phyloP scores from a whole-genome alignment of 2,113 vertebrate species.

The Mionectes macconnelli region DNA sequence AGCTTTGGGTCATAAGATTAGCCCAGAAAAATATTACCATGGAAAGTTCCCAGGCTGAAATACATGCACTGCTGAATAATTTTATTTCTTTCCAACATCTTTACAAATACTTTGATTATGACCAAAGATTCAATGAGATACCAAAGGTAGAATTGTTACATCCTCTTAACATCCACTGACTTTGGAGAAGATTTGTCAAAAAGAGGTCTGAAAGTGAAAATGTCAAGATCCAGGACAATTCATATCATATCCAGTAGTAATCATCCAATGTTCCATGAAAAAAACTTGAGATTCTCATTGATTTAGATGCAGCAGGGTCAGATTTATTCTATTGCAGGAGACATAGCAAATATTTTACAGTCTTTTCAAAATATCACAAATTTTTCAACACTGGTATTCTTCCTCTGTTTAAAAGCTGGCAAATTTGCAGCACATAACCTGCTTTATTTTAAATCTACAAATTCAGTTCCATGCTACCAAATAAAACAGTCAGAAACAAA shows the following conservation, averaged over 20 bases:
- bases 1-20: background rate
- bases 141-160: background rate
- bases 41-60: background rate
- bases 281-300: background rate
- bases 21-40: background rate
- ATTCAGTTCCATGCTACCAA: background rate
- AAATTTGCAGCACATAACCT: background rate
- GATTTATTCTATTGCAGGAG: background rate
- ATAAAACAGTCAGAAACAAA: background rate
- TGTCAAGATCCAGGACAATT: background rate
- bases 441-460: background rate
- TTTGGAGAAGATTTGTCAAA: background rate
- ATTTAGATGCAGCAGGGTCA: background rate
- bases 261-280: background rate
- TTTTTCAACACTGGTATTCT: background rate
- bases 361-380: background rate
- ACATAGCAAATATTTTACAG: background rate
- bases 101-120: background rate
- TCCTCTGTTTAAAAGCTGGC: background rate
- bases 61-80: background rate
- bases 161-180: background rate
- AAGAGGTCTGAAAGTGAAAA: background rate
- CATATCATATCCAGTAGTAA: background rate
- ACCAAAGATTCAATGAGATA: background rate
- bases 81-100: background rate